These are phyloP conservation scores for Myotis vivesi DNA, from an alignment of 2,797 vertebrate genomes.

Conservation along the genomic window DNA sequence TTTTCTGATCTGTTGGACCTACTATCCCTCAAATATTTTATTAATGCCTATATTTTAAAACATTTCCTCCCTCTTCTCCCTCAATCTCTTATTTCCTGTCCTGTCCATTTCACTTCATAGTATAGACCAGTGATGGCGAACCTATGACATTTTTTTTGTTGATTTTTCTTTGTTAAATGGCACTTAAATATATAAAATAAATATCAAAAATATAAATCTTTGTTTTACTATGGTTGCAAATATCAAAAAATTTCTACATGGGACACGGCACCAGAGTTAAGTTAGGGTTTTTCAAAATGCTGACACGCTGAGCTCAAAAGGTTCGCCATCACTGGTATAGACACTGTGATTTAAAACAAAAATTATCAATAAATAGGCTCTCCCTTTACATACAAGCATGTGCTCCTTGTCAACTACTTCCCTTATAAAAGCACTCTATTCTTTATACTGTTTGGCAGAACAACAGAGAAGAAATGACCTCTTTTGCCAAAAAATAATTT, in stretches of 20 bases:
- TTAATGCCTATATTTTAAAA: not conserved
- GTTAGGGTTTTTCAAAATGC: no score
- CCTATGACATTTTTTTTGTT: no score
- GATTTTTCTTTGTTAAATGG: no score
- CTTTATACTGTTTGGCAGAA: not conserved
- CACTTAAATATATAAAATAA: no score
- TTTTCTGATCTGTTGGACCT: not conserved
- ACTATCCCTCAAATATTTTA: not conserved
- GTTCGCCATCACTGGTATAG: not conserved
- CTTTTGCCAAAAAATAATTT: not conserved
- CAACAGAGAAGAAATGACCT: not conserved
- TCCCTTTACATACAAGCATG: not conserved
- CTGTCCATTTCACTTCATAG: not conserved
- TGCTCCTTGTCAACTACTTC: not conserved
- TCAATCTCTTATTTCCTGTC: not conserved
- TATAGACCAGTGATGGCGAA: not conserved
- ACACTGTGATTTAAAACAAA: not conserved
- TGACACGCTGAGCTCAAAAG: no score
- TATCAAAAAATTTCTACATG: no score
- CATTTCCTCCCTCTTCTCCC: not conserved
- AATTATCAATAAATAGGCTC: not conserved
- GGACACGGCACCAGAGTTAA: no score
- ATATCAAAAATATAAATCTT: no score
- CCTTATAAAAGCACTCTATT: not conserved
- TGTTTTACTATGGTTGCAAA: no score